Conservation (phyloP, 2,888 invertebrate genomes). For the Morpho deidamia region DNA sequence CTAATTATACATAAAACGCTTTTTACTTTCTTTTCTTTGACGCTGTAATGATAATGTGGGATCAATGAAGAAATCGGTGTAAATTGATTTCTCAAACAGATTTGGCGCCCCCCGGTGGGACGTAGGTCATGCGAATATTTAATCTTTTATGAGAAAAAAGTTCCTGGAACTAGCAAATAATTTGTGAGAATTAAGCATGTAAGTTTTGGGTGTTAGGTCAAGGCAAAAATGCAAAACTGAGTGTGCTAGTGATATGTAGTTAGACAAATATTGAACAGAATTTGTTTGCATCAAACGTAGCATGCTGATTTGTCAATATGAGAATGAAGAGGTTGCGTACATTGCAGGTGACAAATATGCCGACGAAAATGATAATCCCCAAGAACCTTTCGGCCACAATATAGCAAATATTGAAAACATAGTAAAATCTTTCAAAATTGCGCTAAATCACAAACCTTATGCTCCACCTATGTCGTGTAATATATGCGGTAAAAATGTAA, state of each 20-base stretch:
- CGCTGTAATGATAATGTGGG: constrained; percentile 44
- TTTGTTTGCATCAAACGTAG: constrained; percentile 21
- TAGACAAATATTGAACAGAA: constrained; percentile 7
- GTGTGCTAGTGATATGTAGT: constrained; percentile 20
- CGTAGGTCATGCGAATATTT: constrained; percentile 48
- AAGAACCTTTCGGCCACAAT: constrained; percentile 55
- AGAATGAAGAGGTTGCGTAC: constrained; percentile 53
- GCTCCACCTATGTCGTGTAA: constrained; percentile 76
- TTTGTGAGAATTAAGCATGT: constrained; percentile 38
- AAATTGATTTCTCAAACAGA: constrained; percentile 46
- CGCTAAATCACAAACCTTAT: constrained; percentile 46
- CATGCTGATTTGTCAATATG: constrained; percentile 25
- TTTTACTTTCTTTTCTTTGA: constrained; percentile 45
- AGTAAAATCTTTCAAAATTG: constrained; percentile 57
- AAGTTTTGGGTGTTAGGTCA: constrained; percentile 23
- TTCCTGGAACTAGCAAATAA: too few relatives aligned
- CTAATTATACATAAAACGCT: constrained; percentile 47
- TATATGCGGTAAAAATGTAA: constrained; percentile 81
- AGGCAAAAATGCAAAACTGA: constrained; percentile 27
- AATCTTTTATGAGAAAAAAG: constrained; percentile 19
- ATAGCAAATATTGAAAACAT: constrained; percentile 56
- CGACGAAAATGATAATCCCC: constrained; percentile 69
- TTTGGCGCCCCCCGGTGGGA: constrained; percentile 74
- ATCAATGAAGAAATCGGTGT: constrained; percentile 71
- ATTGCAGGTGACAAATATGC: constrained; percentile 71